Base-by-base conservation (phyloP, 2,888 invertebrate genomes). In the Calameuta idolon region DNA sequence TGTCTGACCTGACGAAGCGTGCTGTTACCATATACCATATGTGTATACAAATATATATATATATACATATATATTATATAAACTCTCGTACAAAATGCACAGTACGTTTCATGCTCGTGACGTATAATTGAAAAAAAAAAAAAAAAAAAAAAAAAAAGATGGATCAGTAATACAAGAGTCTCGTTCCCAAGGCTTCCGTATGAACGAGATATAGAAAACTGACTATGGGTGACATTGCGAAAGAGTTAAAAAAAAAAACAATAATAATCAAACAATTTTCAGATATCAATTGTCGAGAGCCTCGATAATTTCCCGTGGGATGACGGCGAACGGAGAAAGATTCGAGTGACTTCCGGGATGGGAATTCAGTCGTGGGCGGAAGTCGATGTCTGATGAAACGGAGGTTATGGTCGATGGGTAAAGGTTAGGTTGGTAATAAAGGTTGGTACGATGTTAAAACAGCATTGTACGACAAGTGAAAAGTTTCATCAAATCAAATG, bases 401-500 rank as follows among this genome's bases (percentile, higher is more conserved):
- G 55, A 55, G 9, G 23, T 23, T 55, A 55, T 55, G 55, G 12
- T 40, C 40, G 40, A 1, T 23, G 23, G 23, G 23, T 23, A 23
- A 23, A 23, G 55, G 55, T 9, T 9, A 55, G 55, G 9, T 23
- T 55, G 55, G 55, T 55, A 55, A 55, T 9, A 9, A 9, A 23
- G 55, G 23, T 55, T 40, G 15, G 55, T 55, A 55, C 9, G 71
- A 71, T 31, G 69, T 69, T 75, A 81, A 83, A 82, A 83, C 81
- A 83, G 81, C 83, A 80, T 80, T 75, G 83, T 77, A 81, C 80
- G 81, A 83, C 79, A 79, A 83, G 83, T 83, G 83, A 84, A 83
- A 87, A 88, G 87, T 89, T 89, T 88, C 89, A 89, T 89, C 89
- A 89, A 89, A 88, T 88, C 86, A 88, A 89, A 88, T 89, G 89